Base-by-base conservation (phyloP, 2,888 invertebrate species). In the Tinea trinotella region DNA sequence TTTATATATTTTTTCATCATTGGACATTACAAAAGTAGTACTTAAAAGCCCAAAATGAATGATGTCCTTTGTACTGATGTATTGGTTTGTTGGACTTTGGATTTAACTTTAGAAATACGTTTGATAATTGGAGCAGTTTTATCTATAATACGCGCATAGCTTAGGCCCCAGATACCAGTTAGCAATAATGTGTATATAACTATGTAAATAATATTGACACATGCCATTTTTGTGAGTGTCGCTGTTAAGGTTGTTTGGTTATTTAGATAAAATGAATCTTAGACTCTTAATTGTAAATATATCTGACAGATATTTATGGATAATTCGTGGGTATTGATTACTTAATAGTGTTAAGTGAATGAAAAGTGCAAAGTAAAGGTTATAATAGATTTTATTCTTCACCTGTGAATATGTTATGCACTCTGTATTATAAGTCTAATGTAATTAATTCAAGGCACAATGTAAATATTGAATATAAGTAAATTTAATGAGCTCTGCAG, bases 341-440 rank as follows among this genome's bases (percentile, higher is more conserved):
- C 83, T 46, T 46, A 46, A 46, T 46, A 40, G 5, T 13, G 40
- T 40, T 40, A 15, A 40, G 40, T 4, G 40, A 13, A 40, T 40
- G 77, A 68, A 83, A 77, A 85, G 84, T 85, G 83, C 84, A 85
- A 84, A 83, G 20, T 77, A 72, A 81, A 82, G 64, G 65, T 80
- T 80, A 83, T 80, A 84, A 81, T 79, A 80, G 68, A 74, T 74
- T 71, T 66, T 77, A 78, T 77, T 18, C 74, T 74, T 76, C 75
- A 72, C 76, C 73, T 79, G 82, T 80, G 78, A 81, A 82, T 82
- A 82, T 76, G 74, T 75, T 18, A 74, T 66, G 79, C 80, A 81
- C 80, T 76, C 75, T 84, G 81, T 85, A 83, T 71, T 62, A 82
- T 78, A 71, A 73, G 67, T 75, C 71, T 74, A 70, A 76, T 74